Evolutionary conservation across 2,888 invertebrate species (phyloP), one percentile per base, ranked within the genome.

Genomic region (Seira musarum): DNA sequence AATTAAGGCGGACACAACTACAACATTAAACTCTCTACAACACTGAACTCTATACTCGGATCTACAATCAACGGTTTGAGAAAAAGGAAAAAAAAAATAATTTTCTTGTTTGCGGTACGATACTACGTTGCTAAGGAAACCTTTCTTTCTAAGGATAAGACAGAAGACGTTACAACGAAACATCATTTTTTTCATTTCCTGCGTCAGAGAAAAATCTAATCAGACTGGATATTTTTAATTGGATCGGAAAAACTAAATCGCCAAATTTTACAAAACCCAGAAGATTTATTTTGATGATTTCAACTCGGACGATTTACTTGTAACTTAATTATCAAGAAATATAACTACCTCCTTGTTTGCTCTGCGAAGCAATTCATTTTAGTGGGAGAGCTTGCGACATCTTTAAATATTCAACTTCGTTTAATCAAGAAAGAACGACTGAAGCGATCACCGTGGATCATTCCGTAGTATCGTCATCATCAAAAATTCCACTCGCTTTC

Each of bases 1-100:
- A 77, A 71, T n/a, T 35, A 71, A 19, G 74, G 64, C 22, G 66
- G 66, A 40, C 66, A 66, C 66, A 49, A n/a, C 49, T 60, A 60
- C 19, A 60, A 53, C 8, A 21, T 21, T 21, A 60, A 19, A 8
- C 2, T n/a, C n/a, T n/a, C n/a, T n/a, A 60, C 60, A 60, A 60
- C 10, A 60, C 60, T 2, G 10, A 60, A 8, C 22, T 15, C 21
- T 19, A 21, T 3, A 13, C 60, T 60, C 15, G 2, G 60, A 57
- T 40, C 5, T 40, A 40, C 57, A 21, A 13, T 49, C 60, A 21
- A 21, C 60, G 21, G 60, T 40, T 40, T 40, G 13, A 60, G 22
- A 22, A 60, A 60, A 30, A 60, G 21, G 22, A 21, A 60, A 60
- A 5, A 30, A 30, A 30, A 5, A 30, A 2, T 19, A 60, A 60